Evolutionary conservation across 2,888 invertebrate genomes (phyloP).

Genomic region (Aspidiotus rigidus): DNA sequence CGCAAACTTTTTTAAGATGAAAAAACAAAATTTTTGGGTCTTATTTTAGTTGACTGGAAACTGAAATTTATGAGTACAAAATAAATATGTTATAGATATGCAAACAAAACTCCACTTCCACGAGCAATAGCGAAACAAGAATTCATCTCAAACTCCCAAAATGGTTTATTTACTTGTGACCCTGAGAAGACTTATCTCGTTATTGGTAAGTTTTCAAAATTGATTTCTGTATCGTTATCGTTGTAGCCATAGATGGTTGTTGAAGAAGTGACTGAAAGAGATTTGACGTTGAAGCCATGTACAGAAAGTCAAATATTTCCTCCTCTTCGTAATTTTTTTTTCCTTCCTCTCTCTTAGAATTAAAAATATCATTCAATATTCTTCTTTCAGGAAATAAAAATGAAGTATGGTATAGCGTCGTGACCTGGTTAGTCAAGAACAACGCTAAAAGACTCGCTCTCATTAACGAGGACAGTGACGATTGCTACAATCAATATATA

Average conservation of each 20-base stretch:
- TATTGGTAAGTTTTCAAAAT: conserved; percentile 11
- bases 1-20: too few species aligned
- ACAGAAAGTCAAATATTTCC: too few species aligned
- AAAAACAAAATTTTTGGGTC: too few species aligned
- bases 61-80: too few species aligned
- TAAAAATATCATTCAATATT: background rate
- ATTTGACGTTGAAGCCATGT: too few species aligned
- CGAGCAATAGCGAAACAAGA: conserved; percentile 9
- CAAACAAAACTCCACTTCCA: background rate
- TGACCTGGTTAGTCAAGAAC: conserved; percentile 36
- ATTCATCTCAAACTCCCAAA: background rate
- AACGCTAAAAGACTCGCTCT: conserved; percentile 36
- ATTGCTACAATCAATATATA: conserved; percentile 19
- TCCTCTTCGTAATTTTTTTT: background rate
- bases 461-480: conserved; percentile 19
- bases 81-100: too few species aligned
- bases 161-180: conserved; percentile 13
- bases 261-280: too few species aligned
- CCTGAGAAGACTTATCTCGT: conserved; percentile 14
- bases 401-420: conserved; percentile 42
- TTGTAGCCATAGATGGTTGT: too few species aligned
- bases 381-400: conserved; percentile 21
- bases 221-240: too few species aligned
- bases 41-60: too few species aligned
- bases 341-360: background rate